These are phyloP conservation scores for Nematolebias whitei DNA, from an alignment of 2,113 vertebrate species.

Conservation along the genomic window DNA sequence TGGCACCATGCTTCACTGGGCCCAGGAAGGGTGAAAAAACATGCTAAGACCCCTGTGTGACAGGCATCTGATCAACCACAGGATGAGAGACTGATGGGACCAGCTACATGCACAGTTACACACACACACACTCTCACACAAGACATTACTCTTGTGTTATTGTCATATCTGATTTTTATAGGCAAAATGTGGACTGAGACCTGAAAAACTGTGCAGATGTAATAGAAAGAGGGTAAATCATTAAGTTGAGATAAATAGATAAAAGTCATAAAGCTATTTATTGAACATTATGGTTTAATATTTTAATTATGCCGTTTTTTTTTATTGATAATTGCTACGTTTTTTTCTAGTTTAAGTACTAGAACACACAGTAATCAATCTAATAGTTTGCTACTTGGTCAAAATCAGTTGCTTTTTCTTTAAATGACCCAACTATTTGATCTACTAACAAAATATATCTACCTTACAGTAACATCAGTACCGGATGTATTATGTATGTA, in stretches of 20 bases:
- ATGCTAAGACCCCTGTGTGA: constrained; percentile 62
- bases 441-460: constrained; percentile 50
- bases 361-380: constrained; percentile 48
- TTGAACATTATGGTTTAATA: constrained; percentile 21
- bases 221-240: constrained; percentile 17
- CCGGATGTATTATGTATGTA: no score
- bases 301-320: constrained; percentile 8
- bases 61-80: constrained; percentile 60
- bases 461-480: no score
- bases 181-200: constrained; percentile 6
- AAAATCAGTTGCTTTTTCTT: constrained; percentile 56
- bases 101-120: constrained; percentile 10
- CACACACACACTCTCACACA: constrained; percentile 15
- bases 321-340: constrained; percentile 29
- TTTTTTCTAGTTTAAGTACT: constrained; percentile 32
- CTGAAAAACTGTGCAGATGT: constrained; percentile 10
- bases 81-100: constrained; percentile 49
- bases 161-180: constrained; percentile 32
- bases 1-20: constrained; percentile 54
- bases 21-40: constrained; percentile 54
- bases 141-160: constrained; percentile 22
- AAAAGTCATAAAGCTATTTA: constrained; percentile 19
- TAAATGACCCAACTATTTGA: constrained; percentile 46
- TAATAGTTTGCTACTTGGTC: constrained; percentile 33
- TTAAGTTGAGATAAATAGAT: constrained; percentile 14